Evolutionary conservation across 2,797 vertebrate species (phyloP), one percentile per base, ranked within the genome.

Genomic region (Myiotriccus ornatus): DNA sequence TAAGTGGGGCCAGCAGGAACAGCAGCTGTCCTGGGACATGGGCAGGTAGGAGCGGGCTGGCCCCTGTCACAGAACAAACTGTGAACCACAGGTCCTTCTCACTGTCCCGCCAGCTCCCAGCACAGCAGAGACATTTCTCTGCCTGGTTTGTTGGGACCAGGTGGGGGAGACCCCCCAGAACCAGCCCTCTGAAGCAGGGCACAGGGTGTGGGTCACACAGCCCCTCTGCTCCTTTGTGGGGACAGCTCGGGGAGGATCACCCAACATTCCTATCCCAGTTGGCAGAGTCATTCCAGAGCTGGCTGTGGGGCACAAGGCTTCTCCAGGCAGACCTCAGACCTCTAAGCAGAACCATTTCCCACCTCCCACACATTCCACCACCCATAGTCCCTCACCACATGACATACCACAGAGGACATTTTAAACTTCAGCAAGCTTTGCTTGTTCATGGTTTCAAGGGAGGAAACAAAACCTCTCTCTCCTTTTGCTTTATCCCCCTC

Each of bases 331-430:
- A 78, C 6, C 2, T 12, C 17, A 1, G 8, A 39, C 32, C 50
- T 88, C 67, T 64, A 56, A 65, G 62, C 24, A 84, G 50, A 90
- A 44, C 39, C 22, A 47, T 14, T 35, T 65, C 57, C 47, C 27
- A 8, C 14, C 20, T 63, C 28, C 19, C 20, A 8, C 15, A 43
- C 1, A 2, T 16, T 39, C 43, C 2, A 4, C 37, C 15, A 27
- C 10, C 52, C 1, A 0, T 9, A 7, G 30, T 62, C 19, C 39
- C 8, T 27, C 18, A 65, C 13, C 21, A 34, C 34, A 5, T 6
- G 6, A 55, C 18, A 17, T 5, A 67, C 3, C 41, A 57, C 11
- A 3, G 30, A 15, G 20, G 34, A 59, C 9, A n/a, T 27, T 52
- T 79, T 34, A 77, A 80, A 80, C 23, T 47, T 10, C 23, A 2